Conservation (phyloP, 2,888 invertebrate species). For the Leistus spinibarbis region DNA sequence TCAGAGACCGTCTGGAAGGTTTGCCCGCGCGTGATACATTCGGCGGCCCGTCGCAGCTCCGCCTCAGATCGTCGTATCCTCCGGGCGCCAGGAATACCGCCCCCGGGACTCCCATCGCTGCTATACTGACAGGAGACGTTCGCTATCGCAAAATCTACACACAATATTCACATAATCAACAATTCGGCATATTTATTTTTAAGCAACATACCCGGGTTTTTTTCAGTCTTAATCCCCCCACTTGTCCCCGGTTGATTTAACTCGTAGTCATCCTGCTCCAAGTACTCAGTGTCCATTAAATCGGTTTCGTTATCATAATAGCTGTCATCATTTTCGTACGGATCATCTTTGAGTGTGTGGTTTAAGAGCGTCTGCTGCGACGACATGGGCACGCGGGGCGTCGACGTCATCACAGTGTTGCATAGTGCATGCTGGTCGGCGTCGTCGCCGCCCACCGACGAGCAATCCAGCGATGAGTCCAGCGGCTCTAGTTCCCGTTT, state of each 20-base stretch:
- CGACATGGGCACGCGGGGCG: background rate
- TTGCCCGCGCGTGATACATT: slow-evolving; percentile 84
- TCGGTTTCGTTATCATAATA: slow-evolving; percentile 47
- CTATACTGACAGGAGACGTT: slow-evolving; percentile 34
- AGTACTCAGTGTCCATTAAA: slow-evolving; percentile 55
- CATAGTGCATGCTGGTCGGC: slow-evolving; percentile 31
- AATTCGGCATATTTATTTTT: background rate
- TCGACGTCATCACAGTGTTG: background rate
- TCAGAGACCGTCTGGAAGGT: slow-evolving; percentile 88
- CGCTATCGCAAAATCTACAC: slow-evolving; percentile 26
- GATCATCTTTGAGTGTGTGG: slow-evolving; percentile 14
- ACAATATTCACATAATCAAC: background rate
- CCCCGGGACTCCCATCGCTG: slow-evolving; percentile 32
- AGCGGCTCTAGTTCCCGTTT: slow-evolving; percentile 45
- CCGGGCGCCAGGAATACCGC: slow-evolving; percentile 57
- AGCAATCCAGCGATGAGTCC: slow-evolving; percentile 49
- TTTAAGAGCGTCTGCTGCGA: background rate
- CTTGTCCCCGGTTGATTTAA: slow-evolving; percentile 10
- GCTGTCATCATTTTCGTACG: slow-evolving; percentile 24
- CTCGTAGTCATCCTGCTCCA: slow-evolving; percentile 51
- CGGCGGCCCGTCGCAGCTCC: slow-evolving; percentile 78
- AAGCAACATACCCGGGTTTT: background rate
- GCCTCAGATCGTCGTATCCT: slow-evolving; percentile 77
- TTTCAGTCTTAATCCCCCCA: background rate
- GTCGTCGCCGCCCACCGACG: slow-evolving; percentile 53